These are phyloP conservation scores for Pao palembangensis DNA, from an alignment of 2,113 vertebrate genomes.

Conservation along the genomic window DNA sequence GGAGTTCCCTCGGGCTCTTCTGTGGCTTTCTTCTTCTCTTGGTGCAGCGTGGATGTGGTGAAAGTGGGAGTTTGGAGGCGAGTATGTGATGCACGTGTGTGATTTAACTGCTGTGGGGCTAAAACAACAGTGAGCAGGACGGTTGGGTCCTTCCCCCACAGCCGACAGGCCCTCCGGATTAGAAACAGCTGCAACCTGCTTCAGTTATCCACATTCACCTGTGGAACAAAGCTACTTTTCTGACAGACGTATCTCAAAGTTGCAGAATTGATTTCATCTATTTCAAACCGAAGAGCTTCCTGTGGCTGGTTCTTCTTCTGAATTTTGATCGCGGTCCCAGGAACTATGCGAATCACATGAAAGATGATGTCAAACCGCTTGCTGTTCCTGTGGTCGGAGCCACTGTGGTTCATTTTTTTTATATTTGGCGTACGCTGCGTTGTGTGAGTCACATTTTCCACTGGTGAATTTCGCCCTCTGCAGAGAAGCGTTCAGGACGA, in stretches of 20 bases:
- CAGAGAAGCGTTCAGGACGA: too few species aligned
- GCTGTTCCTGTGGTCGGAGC: too few species aligned
- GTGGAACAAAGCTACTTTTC: conserved; percentile 1
- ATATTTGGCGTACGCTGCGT: not conserved
- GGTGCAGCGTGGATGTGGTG: conserved; percentile 44
- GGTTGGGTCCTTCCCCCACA: conserved; percentile 31
- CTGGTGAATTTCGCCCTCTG: not conserved
- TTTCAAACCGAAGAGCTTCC: too few species aligned
- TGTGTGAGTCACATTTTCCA: not conserved
- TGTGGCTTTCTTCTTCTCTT: conserved; percentile 36
- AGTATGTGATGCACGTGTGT: conserved; percentile 50
- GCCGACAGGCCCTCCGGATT: conserved; percentile 30
- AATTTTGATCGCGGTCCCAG: too few species aligned
- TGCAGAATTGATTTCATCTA: too few species aligned
- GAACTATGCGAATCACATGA: too few species aligned
- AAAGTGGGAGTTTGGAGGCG: conserved; percentile 22
- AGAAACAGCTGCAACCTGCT: conserved; percentile 50
- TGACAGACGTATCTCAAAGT: not conserved
- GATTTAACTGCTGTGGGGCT: conserved; percentile 50
- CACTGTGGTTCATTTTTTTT: too few species aligned
- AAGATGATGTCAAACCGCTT: too few species aligned
- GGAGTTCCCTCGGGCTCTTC: conserved; percentile 51
- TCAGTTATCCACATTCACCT: conserved; percentile 34
- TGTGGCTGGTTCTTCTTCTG: too few species aligned
- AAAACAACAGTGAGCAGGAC: conserved; percentile 51